Evolutionary conservation across 2,888 invertebrate species (phyloP).

Genomic region (Leptothorax acervorum): DNA sequence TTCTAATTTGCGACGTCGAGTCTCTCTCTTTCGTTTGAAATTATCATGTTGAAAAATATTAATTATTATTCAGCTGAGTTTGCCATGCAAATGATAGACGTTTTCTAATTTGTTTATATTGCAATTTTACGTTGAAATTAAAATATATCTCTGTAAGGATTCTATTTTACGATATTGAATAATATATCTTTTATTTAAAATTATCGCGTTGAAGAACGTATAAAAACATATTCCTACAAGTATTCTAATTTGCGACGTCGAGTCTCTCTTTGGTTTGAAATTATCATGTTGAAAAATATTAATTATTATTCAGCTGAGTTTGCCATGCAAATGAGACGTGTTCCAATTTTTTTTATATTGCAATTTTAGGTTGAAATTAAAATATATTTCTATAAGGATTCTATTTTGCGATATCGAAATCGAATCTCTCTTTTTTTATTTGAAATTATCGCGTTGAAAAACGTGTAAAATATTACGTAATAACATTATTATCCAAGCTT

Average conservation of each 20-base stretch:
- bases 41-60: neutral
- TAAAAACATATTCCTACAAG: no score
- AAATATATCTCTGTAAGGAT: neutral
- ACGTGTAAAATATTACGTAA: neutral
- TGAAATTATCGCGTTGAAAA: neutral
- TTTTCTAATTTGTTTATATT: neutral
- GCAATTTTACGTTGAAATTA: neutral
- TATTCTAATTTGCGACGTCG: neutral
- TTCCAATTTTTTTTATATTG: neutral
- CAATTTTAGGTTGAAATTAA: neutral
- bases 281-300: neutral
- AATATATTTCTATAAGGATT: neutral
- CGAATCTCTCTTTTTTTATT: no score
- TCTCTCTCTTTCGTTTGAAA: neutral
- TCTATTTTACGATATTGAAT: neutral
- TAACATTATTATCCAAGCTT: neutral
- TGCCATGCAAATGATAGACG: neutral
- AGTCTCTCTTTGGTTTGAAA: neutral
- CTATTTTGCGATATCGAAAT: neutral
- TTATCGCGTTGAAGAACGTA: no score
- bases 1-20: neutral
- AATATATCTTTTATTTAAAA: no score
- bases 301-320: neutral
- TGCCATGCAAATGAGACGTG: neutral
- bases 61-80: neutral